These are phyloP conservation scores for Crocidura indochinensis DNA, from an alignment of 2,797 vertebrate species.

Conservation along the genomic window DNA sequence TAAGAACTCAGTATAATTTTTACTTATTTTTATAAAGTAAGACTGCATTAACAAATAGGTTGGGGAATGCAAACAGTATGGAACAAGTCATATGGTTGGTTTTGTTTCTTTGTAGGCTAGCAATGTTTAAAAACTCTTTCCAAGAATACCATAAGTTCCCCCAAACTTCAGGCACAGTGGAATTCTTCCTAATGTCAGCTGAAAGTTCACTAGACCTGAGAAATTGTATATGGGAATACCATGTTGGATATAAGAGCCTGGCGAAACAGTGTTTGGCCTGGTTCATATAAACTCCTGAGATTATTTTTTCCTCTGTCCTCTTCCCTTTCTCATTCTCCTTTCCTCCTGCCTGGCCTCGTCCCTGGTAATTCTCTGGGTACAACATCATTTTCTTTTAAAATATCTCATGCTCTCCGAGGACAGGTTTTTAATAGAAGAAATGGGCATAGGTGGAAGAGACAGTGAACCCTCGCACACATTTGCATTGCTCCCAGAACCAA, in stretches of 20 bases:
- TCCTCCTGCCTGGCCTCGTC: slow-evolving; percentile 41
- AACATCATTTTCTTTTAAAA: slow-evolving; percentile 42
- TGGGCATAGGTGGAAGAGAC: background rate
- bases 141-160: slow-evolving; percentile 79
- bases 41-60: slow-evolving; percentile 73
- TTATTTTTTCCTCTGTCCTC: background rate
- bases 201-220: slow-evolving; percentile 66
- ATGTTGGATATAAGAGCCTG: slow-evolving; percentile 38
- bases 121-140: slow-evolving; percentile 78
- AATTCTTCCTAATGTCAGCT: slow-evolving; percentile 66
- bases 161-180: slow-evolving; percentile 41
- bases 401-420: slow-evolving; percentile 8
- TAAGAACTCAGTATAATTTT: slow-evolving; percentile 25
- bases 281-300: slow-evolving; percentile 44
- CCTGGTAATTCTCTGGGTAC: slow-evolving; percentile 37
- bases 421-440: slow-evolving; percentile 34
- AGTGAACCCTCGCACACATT: background rate
- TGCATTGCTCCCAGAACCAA: background rate
- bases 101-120: slow-evolving; percentile 70
- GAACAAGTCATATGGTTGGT: slow-evolving; percentile 62
- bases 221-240: slow-evolving; percentile 29
- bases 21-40: slow-evolving; percentile 74
- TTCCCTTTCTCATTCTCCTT: slow-evolving; percentile 17
- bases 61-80: slow-evolving; percentile 53
- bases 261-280: slow-evolving; percentile 43